Evolutionary conservation across 2,888 invertebrate species (phyloP), one percentile per base, ranked within the genome.

Genomic region (Autographa pulchrina): DNA sequence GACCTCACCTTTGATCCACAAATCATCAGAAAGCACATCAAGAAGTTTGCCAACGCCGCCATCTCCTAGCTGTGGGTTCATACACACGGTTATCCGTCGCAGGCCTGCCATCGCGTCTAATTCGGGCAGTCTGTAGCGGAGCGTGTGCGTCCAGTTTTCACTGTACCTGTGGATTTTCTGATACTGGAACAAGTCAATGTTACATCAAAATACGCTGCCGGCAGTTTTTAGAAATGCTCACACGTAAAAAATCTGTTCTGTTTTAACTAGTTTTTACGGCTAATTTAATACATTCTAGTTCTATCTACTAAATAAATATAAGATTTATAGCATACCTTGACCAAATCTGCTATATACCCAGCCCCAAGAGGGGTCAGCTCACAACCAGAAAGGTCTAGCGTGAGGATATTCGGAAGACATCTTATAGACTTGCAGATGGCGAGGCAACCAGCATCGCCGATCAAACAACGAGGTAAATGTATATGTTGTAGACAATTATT

Each of bases 61-160:
- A 88, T 98, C 97, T 0, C 97, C 96, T 16, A 98, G 91, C 73
- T 95, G 94, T 0, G 97, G 96, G 92, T 98, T 98, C 48, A 96
- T 96, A 84, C 98, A 97, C 25, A 98, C 86, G 0, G 97, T 96
- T 72, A 98, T 95, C 56, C 97, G 94, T 62, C 97, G 96, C 25
- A 98, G 91, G 0, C 98, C 98, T 0, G 97, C 96, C 97, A 98
- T 97, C 0, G 96, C 92, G 73, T 97, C 97, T n/a, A 97, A 91
- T 82, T 98, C 97, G 0, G 98, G 97, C 62, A 97, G 95, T 18
- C 97, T 96, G 88, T 98, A 98, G n/a, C 98, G 96, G 67, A 98
- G 89, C 9, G 98, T 98, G 82, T 97, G 97, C 77, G 97, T 97
- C 98, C 98, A 98, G 74, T 97, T 97, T 87, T 98, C 98, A 79